A percentile compares a stretch with the other conserved stretches of the same genome.
Conservation (phyloP, 2,113 vertebrate species). For the Nyctereutes procyonoides region DNA sequence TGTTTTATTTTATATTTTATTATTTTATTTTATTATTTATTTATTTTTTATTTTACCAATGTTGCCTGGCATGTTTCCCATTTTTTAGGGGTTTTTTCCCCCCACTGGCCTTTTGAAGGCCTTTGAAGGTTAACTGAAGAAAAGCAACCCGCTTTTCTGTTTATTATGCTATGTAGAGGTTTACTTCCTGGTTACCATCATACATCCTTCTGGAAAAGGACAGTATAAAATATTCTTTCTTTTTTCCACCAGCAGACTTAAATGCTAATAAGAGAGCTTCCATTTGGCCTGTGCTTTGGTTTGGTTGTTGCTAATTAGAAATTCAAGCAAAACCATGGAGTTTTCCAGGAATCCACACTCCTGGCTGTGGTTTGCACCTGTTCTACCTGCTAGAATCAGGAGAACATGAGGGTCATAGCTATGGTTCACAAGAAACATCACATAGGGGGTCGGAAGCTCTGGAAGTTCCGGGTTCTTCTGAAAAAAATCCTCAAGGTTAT, state of each 20-base stretch:
- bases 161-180: background rate
- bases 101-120: background rate
- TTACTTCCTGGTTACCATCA: background rate
- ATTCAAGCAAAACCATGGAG: background rate
- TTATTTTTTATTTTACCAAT: background rate
- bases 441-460: background rate
- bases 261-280: background rate
- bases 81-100: background rate
- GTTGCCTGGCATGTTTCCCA: background rate
- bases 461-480: background rate
- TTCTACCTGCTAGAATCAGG: background rate
- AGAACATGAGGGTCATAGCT: background rate
- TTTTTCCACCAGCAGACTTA: background rate
- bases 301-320: constrained; percentile 23
- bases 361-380: background rate
- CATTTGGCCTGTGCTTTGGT: background rate
- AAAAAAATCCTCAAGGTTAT: constrained; percentile 54
- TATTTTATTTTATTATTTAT: background rate
- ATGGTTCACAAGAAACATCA: background rate
- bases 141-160: constrained; percentile 23
- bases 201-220: background rate
- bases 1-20: background rate
- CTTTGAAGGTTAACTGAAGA: background rate
- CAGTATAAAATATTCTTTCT: background rate
- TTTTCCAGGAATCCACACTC: background rate